Evolutionary conservation across 2,888 invertebrate genomes (phyloP).

Genomic region (Erebia ligea): DNA sequence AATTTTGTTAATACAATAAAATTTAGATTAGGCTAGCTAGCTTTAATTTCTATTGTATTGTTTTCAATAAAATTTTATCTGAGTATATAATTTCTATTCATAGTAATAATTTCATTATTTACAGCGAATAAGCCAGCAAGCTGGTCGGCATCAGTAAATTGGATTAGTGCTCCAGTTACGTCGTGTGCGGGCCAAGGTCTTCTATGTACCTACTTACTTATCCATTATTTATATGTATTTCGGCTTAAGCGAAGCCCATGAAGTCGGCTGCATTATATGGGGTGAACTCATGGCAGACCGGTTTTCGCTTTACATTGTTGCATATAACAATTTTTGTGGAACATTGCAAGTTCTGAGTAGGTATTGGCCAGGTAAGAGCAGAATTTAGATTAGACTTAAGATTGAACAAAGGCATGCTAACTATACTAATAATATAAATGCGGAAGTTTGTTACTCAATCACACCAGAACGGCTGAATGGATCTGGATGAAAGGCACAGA

Average conservation of each 20-base stretch:
- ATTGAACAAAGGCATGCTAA: neutral
- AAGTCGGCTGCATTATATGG: constrained; percentile 36
- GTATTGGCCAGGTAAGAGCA: neutral
- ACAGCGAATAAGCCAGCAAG: constrained; percentile 10
- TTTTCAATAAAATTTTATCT: neutral
- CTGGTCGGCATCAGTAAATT: constrained; percentile 52
- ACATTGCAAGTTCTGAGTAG: neutral
- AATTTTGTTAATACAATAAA: neutral
- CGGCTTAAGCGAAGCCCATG: constrained; percentile 53
- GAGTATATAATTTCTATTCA: neutral
- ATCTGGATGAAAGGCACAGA: too few relatives aligned
- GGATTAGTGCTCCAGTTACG: constrained; percentile 61
- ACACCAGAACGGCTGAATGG: too few relatives aligned
- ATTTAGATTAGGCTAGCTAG: too few relatives aligned
- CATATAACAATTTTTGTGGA: constrained; percentile 5
- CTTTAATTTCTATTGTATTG: too few relatives aligned
- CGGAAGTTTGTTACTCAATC: too few relatives aligned
- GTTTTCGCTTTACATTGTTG: constrained; percentile 26
- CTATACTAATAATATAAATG: neutral
- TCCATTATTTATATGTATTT: constrained; percentile 35
- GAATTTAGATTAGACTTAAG: neutral
- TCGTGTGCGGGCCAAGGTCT: constrained; percentile 62
- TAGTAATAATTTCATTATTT: constrained; percentile 7
- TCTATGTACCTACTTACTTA: constrained; percentile 55
- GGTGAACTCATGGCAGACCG: constrained; percentile 17